A percentile compares a stretch with the other conserved stretches of the same genome.
These are phyloP conservation scores for Aphelocoma californica DNA, from an alignment of 2,797 vertebrate genomes.

Conservation along the genomic window DNA sequence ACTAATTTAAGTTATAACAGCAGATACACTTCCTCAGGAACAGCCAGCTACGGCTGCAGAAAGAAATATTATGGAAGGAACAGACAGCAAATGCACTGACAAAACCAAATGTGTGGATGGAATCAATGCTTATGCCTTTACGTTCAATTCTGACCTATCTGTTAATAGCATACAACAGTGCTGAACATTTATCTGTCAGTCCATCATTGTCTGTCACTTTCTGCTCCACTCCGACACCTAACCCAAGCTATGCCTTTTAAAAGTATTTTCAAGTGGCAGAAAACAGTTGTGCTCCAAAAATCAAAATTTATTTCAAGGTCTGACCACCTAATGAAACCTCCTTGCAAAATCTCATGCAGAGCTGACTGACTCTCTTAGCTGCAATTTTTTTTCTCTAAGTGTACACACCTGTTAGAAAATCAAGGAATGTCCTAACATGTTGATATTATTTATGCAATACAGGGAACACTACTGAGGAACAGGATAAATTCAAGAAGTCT, in stretches of 20 bases:
- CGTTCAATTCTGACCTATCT: neutral
- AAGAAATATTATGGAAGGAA: neutral
- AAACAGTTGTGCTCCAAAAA: neutral
- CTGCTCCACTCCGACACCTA: neutral
- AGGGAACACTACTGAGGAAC: neutral
- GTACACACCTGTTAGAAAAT: neutral
- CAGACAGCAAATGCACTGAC: neutral
- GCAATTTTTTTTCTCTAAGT: neutral
- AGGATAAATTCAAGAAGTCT: neutral
- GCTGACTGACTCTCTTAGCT: neutral
- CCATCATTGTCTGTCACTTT: neutral
- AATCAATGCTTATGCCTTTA: neutral
- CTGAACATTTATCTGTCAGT: neutral
- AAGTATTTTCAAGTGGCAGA: neutral
- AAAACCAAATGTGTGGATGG: neutral
- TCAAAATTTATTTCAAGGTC: neutral
- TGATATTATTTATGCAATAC: neutral
- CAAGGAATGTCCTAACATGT: neutral
- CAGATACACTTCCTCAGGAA: neutral
- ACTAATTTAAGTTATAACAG: neutral
- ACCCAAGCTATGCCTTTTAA: neutral
- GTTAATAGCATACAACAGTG: accelerated
- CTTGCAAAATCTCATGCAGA: neutral
- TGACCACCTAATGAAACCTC: neutral
- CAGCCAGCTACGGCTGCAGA: neutral